Base-by-base conservation (phyloP, 2,113 vertebrate species). In the Ceyx cyanopectus region DNA sequence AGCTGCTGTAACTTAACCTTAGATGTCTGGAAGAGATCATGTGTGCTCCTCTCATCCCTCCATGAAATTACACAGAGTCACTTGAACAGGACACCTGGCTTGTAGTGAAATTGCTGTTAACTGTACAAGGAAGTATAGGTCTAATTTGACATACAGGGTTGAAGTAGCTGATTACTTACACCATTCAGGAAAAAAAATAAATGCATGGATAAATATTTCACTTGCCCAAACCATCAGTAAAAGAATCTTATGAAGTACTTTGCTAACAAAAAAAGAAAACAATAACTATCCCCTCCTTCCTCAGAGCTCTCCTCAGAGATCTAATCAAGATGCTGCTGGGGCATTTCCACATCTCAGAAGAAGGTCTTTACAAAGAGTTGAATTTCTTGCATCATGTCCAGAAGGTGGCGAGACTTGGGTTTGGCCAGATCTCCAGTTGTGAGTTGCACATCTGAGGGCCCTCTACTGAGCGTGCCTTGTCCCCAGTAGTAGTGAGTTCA, bases 381-480 rank as follows among this genome's bases (percentile, higher is more conserved):
- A 95, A 95, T 96, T 94, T 96, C 94, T 96, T 96, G 89, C 96
- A 96, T 96, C 95, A 96, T 96, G 86, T 96, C 95, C 95, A 95
- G 95, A 96, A 96, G 95, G 94, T 96, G 95, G 94, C 95, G 30
- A 94, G 94, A 97, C 92, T 92, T 93, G 89, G 81, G 87, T 92
- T 95, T 95, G 93, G 87, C 81, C 90, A 90, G 92, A 93, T 88
- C 92, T 95, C 91, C 95, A 94, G 93, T 93, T 96, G 93, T 96
- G 92, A 94, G 94, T 96, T 97, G 57, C 82, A 96, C 62, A 88
- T 87, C 73, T 93, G 89, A 96, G 96, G 94, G 95, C 96, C 92
- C 94, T 96, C 95, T 96, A 95, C 95, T 95, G 94, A 96, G 95
- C 46, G 95, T 95, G 94, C 95, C 95, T 95, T 94, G 95, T 89